Base-by-base conservation (phyloP, 2,797 vertebrate species). In the Chelon labrosus region DNA sequence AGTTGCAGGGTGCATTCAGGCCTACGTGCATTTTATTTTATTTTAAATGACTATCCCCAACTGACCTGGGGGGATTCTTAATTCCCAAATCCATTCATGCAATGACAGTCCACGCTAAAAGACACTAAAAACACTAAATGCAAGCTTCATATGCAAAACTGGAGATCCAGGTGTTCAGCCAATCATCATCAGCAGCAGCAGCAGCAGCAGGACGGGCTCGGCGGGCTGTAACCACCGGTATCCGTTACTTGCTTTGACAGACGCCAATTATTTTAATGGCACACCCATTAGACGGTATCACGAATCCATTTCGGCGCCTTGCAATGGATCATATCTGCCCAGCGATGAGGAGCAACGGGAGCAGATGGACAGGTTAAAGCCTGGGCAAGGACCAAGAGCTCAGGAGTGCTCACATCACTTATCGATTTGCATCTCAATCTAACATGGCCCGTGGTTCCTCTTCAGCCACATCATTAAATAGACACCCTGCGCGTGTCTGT, bases 251-350 rank as follows among this genome's bases (percentile, higher is more conserved):
- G 75, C 65, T 57, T 20, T 79, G 82, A 86, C 75, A 80, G 50
- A 65, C 78, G 79, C 67, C 81, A 59, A 73, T 82, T 79, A 79
- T 80, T 88, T 65, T 49, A 74, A 82, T 74, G 86, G 83, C 88
- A 87, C 85, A 84, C 85, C 88, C 88, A 85, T 87, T 77, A 83
- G 75, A 83, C 68, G 61, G 59, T 66, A 82, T 85, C 83, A 85
- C 84, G 85, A 87, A 80, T 75, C 79, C 67, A 57, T 82, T 62
- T 53, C 55, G 75, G 75, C 69, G 55, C 63, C 53, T 63, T 78
- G 75, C 69, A 39, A 44, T 49, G 79, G 82, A 85, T 85, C 79
- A 39, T 53, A 69, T 87, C 57, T 77, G 84, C 76, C 39, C 67
- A 16, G 0, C 14, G 73, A 51, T 20, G 73, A 54, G 57, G 75